Percentiles rank a stretch among this genome's conserved stretches.
Evolutionary conservation across 2,888 invertebrate genomes (phyloP).

Genomic region (Hydraecia micacea): DNA sequence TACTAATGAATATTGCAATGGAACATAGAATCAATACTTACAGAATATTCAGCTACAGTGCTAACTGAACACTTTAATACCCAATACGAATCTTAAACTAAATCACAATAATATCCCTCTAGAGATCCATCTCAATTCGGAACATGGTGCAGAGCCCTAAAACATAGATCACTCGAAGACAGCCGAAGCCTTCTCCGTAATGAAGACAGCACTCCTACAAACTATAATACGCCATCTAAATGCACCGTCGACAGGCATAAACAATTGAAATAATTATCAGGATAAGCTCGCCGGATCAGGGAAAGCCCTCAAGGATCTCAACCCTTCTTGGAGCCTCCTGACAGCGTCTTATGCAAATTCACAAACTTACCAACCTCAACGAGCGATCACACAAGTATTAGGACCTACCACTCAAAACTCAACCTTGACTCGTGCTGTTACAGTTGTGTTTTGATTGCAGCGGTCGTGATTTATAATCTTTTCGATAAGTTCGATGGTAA

Average conservation of each 20-base stretch:
- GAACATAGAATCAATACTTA: not conserved
- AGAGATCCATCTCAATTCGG: constrained; percentile 80
- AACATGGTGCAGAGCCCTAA: constrained; percentile 71
- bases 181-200: constrained; percentile 77
- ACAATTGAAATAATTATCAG: constrained; percentile 91
- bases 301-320: constrained; percentile 88
- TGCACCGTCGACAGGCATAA: constrained; percentile 90
- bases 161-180: constrained; percentile 84
- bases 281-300: constrained; percentile 88
- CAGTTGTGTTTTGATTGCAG: constrained; percentile 55
- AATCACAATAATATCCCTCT: constrained; percentile 74
- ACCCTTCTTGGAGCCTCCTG: constrained; percentile 86
- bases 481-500: constrained; percentile 68
- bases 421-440: constrained; percentile 16
- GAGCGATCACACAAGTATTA: constrained; percentile 60
- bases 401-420: constrained; percentile 33
- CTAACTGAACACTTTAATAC: constrained; percentile 40
- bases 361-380: constrained; percentile 78
- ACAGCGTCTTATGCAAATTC: constrained; percentile 90
- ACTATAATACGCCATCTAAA: constrained; percentile 90
- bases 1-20: not conserved
- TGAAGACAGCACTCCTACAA: constrained; percentile 87
- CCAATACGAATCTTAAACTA: constrained; percentile 53
- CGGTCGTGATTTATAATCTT: constrained; percentile 62
- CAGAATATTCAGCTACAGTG: not conserved